Evolutionary conservation across 1,140 invertebrate species (phyloP), one percentile per base, ranked within the genome.

Genomic region (Listronotus bonariensis): DNA sequence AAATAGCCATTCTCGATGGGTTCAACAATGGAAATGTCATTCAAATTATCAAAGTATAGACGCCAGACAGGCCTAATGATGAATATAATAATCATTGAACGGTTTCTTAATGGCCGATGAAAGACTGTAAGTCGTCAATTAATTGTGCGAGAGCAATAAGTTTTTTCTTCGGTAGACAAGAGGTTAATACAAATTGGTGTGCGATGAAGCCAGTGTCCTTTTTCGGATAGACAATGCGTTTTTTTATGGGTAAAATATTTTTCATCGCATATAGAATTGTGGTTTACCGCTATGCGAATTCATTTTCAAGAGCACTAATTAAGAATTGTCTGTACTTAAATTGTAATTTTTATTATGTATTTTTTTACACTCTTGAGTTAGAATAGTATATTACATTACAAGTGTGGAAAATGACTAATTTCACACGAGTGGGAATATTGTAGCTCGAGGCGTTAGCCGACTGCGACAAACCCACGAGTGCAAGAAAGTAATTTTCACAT

Each of bases 71-170:
- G 41, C n/a, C 61, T 64, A 56, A 64, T 56, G 53, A 56, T 56
- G 61, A 56, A 64, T 64, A 64, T 57, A 64, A 64, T 64, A 56
- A 64, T 64, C 61, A 56, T 64, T 64, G 52, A 56, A 56, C 61
- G 61, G 53, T 64, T 63, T 26, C 61, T 64, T 64, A 64, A 64
- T 57, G 61, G 48, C 36, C 12, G 41, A 49, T 62, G 60, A 62
- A 62, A 62, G 60, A 62, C 60, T 36, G 48, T 64, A 49, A 64
- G 45, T 56, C 46, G 52, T 48, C 61, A 42, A 56, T 64, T 64
- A 64, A 64, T 64, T 64, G 61, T 64, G 11, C 52, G 54, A 64
- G 61, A 64, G 53, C 61, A 56, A 48, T 64, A 64, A 56, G 42
- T 56, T 64, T 64, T 64, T 64, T 64, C 40, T 56, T 64, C 48